A percentile compares a stretch with the other conserved stretches of the same genome.
These are phyloP conservation scores for Zelleria hepariella DNA, from an alignment of 2,888 invertebrate genomes.

Conservation along the genomic window DNA sequence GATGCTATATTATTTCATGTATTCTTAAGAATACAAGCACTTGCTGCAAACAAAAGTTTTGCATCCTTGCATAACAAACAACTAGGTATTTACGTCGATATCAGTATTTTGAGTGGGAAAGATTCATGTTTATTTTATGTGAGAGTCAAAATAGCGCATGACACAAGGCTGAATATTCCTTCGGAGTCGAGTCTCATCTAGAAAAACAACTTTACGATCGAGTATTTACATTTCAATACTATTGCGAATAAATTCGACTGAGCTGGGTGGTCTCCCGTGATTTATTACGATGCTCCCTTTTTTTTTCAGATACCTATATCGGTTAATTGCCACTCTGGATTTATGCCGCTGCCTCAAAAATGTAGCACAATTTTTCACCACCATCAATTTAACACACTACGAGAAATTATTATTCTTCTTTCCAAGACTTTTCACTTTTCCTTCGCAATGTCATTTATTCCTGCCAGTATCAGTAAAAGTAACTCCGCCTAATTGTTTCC, in stretches of 20 bases:
- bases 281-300: constrained; percentile 13
- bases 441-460: not conserved
- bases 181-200: constrained; percentile 15
- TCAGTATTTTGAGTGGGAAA: not conserved
- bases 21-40: too few species aligned
- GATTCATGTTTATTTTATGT: not conserved
- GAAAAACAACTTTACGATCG: constrained; percentile 31
- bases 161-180: not conserved
- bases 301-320: not conserved
- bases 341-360: not conserved
- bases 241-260: constrained; percentile 33
- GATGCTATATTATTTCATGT: too few species aligned
- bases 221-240: constrained; percentile 49
- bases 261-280: constrained; percentile 35
- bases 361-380: not conserved
- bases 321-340: not conserved
- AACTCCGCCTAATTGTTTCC: not conserved
- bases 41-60: not conserved
- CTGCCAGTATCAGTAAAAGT: not conserved
- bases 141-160: not conserved
- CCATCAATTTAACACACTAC: not conserved
- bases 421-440: constrained; percentile 20
- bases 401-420: not conserved
- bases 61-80: not conserved
- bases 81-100: too few species aligned